Evolutionary conservation across 2,113 vertebrate species (phyloP).

Genomic region (Eptesicus fuscus): DNA sequence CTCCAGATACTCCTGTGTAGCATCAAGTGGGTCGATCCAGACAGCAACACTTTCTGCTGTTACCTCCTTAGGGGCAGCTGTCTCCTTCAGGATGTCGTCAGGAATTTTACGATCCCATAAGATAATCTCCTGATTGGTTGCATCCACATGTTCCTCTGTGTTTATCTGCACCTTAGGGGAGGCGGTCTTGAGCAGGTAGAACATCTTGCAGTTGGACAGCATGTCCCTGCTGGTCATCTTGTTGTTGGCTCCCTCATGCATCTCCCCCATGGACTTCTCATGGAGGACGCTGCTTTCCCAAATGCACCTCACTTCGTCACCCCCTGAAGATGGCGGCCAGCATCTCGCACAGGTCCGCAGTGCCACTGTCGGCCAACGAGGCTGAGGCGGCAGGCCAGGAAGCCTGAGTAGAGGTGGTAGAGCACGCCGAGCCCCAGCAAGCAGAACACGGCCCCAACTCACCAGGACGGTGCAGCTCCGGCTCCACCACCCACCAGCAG

Average conservation of each 20-base stretch:
- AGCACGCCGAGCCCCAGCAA: slow-evolving; percentile 91
- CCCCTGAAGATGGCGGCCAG: slow-evolving; percentile 90
- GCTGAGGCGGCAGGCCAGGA: slow-evolving; percentile 88
- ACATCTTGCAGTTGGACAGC: slow-evolving; percentile 94
- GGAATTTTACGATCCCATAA: slow-evolving; percentile 90
- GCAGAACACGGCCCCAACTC: slow-evolving; percentile 86
- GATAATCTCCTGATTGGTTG: slow-evolving; percentile 80
- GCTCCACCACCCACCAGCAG: no score
- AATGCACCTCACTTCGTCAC: slow-evolving; percentile 90
- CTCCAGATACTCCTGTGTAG: slow-evolving; percentile 97
- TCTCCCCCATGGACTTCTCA: slow-evolving; percentile 94
- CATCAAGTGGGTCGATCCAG: slow-evolving; percentile 98
- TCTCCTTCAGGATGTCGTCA: slow-evolving; percentile 85
- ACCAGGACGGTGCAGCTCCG: fast-evolving
- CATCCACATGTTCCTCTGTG: slow-evolving; percentile 90
- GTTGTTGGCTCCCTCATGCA: slow-evolving; percentile 91
- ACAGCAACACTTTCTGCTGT: slow-evolving; percentile 92
- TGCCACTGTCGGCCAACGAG: slow-evolving; percentile 82
- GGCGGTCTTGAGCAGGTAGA: slow-evolving; percentile 87
- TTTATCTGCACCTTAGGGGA: slow-evolving; percentile 91
- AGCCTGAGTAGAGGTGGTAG: slow-evolving; percentile 94
- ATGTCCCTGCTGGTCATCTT: slow-evolving; percentile 92
- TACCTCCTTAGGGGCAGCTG: slow-evolving; percentile 83
- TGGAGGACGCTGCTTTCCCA: slow-evolving; percentile 87
- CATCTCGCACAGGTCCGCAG: slow-evolving; percentile 91